Evolutionary conservation across 1,140 invertebrate genomes (phyloP).

Genomic region (Babylonia areolata): DNA sequence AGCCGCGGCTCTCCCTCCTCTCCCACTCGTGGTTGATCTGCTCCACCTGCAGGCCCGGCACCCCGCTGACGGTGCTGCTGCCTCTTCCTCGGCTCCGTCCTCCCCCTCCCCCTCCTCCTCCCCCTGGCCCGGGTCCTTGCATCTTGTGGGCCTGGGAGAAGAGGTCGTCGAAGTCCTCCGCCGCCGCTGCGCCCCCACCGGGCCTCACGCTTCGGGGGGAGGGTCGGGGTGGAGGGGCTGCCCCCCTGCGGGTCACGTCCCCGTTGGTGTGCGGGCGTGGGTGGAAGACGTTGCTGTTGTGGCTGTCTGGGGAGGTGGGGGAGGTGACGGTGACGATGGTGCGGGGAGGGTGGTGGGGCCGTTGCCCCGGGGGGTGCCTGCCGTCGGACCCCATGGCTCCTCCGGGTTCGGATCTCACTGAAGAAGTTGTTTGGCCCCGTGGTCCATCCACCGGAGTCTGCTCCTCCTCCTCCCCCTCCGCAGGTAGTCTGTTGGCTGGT

Average conservation of each 20-base stretch:
- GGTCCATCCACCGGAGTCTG: no score
- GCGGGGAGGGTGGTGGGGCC: slow-evolving; percentile 2
- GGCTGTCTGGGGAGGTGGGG: slow-evolving; percentile 25
- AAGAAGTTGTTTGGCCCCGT: not conserved
- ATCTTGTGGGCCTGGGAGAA: slow-evolving; percentile 23
- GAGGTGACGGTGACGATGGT: slow-evolving; percentile 39
- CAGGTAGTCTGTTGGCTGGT: not conserved
- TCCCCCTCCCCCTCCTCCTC: not conserved
- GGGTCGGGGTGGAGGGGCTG: not conserved
- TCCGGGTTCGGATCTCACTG: not conserved
- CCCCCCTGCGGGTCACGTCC: not conserved
- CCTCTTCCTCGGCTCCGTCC: not conserved
- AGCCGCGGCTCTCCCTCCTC: slow-evolving; percentile 47
- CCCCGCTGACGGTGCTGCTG: not conserved
- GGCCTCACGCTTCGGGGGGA: not conserved
- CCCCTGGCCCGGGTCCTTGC: not conserved
- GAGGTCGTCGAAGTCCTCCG: slow-evolving; percentile 30
- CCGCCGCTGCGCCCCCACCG: not conserved
- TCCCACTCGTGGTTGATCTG: slow-evolving; percentile 62
- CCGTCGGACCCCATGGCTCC: slow-evolving; percentile 30
- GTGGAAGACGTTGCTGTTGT: not conserved
- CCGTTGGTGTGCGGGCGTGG: not conserved
- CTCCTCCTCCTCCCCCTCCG: not conserved
- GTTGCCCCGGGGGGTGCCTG: not conserved
- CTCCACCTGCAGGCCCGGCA: slow-evolving; percentile 53